phyloP scores from a whole-genome alignment of 2,888 invertebrate genomes.

The Dolichomitus sp. region DNA sequence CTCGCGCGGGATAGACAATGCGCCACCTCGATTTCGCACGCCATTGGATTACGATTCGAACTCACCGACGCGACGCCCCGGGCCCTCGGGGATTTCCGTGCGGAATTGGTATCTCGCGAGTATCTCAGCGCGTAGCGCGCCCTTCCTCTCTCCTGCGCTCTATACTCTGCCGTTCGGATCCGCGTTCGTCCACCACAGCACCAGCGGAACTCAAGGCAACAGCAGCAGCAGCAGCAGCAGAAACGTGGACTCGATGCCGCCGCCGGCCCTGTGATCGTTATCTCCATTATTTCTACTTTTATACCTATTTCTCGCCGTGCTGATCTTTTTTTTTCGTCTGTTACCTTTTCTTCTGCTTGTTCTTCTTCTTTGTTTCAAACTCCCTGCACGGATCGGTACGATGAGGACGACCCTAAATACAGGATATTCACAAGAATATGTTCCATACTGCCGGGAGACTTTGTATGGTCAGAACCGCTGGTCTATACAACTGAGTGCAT shows the following conservation, averaged over 20 bases:
- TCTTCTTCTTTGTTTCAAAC: constrained; percentile 36
- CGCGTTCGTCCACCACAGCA: constrained; percentile 14
- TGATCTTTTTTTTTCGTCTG: constrained; percentile 33
- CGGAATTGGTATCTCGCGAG: constrained; percentile 64
- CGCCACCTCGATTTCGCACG: constrained; percentile 77
- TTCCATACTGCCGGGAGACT: not conserved
- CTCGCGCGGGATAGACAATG: constrained; percentile 71
- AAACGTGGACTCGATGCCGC: constrained; percentile 32
- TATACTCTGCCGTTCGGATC: constrained; percentile 34
- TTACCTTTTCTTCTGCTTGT: constrained; percentile 4
- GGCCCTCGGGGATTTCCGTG: constrained; percentile 67
- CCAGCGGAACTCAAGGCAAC: constrained; percentile 28
- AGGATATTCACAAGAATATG: constrained; percentile 25
- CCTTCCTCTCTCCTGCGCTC: constrained; percentile 19
- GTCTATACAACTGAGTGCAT: not conserved
- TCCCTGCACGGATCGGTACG: constrained; percentile 7
- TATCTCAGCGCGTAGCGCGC: constrained; percentile 29
- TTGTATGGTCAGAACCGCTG: constrained; percentile 12
- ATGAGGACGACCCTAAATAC: not conserved
- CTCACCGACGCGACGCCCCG: constrained; percentile 68
- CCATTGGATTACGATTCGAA: constrained; percentile 80
- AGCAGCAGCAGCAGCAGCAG: constrained; percentile 10
- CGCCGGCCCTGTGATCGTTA: constrained; percentile 53
- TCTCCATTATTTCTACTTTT: constrained; percentile 62
- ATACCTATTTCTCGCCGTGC: constrained; percentile 32